phyloP scores from a whole-genome alignment of 2,113 vertebrate species.

The Cyprinodon tularosa region DNA sequence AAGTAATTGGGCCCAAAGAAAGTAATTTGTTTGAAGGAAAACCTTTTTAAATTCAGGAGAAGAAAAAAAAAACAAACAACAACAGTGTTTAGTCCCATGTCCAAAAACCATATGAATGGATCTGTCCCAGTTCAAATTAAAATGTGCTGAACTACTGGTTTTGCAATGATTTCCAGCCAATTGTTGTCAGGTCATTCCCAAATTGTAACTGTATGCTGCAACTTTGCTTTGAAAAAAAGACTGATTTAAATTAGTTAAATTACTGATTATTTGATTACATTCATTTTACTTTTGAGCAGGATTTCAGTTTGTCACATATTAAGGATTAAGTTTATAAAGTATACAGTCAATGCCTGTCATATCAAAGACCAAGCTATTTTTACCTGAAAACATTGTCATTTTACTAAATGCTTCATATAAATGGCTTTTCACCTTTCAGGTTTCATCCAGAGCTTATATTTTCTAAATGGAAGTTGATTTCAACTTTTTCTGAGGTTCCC shows the following conservation, averaged over 20 bases:
- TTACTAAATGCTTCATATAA: background rate
- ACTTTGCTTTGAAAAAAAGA: background rate
- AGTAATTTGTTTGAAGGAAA: conserved; percentile 52
- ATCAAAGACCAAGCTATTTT: too few species aligned
- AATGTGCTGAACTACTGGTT: conserved; percentile 5
- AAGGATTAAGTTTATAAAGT: too few species aligned
- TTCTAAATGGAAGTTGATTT: too few species aligned
- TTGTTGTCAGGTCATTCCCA: background rate
- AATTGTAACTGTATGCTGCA: background rate
- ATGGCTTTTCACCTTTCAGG: background rate
- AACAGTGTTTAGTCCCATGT: conserved; percentile 14
- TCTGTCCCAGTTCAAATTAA: conserved; percentile 16
- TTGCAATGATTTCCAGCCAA: background rate
- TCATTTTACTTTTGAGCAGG: background rate
- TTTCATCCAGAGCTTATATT: background rate
- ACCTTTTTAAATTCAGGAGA: conserved; percentile 28
- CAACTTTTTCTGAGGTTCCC: too few species aligned
- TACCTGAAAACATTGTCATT: background rate
- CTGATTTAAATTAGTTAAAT: background rate
- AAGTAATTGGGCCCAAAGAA: conserved; percentile 75
- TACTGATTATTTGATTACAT: background rate
- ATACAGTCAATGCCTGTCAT: too few species aligned
- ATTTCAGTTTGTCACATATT: background rate
- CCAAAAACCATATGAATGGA: conserved; percentile 9
- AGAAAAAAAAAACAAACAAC: conserved; percentile 6